Base-by-base conservation (phyloP, 1,140 invertebrate species). In the Antheraea mylitta region DNA sequence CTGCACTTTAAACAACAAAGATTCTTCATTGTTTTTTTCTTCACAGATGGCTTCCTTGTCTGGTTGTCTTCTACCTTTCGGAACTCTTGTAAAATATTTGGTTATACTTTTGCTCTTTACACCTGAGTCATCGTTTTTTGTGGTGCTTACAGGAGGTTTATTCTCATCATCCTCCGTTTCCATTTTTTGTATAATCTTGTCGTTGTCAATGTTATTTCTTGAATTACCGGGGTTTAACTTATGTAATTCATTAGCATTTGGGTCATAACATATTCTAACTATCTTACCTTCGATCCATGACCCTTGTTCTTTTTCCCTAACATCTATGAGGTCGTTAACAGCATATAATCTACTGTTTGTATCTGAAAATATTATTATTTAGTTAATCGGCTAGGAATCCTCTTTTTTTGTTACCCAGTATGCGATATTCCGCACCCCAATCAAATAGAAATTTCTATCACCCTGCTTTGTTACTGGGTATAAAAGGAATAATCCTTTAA, bases 251-350 rank as follows among this genome's bases (percentile, higher is more conserved):
- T 37, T 63, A 1, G 13, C 16, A 30, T 80, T 53, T 58, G 85
- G 82, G 60, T 86, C 75, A 16, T 77, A 48, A 7, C 91, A 85
- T 69, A 92, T 91, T 67, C 82, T 82, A 7, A 91, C 58, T 72
- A 95, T 93, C 79, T 92, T 93, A 0, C 93, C 94, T 83, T 96
- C 95, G 79, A 94, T 94, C 95, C 95, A 96, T n/a, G 94, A 93
- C 18, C 94, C 94, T 58, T 86, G 78, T 64, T 90, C 87, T 76
- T 94, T 92, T 69, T 94, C 92, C 71, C 76, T 86, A 30, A 94
- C 94, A 91, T 98, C 97, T 70, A 98, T 86, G 3, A 94, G 86
- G 87, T 97, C 96, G 42, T 95, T 96, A 72, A 96, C 75, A 83
- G 91, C 87, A 79, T 95, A 96, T 80, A 94, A 94, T 64, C 85